phyloP scores from a whole-genome alignment of 1,140 invertebrate genomes.

The Phenacoccus solenopsis region DNA sequence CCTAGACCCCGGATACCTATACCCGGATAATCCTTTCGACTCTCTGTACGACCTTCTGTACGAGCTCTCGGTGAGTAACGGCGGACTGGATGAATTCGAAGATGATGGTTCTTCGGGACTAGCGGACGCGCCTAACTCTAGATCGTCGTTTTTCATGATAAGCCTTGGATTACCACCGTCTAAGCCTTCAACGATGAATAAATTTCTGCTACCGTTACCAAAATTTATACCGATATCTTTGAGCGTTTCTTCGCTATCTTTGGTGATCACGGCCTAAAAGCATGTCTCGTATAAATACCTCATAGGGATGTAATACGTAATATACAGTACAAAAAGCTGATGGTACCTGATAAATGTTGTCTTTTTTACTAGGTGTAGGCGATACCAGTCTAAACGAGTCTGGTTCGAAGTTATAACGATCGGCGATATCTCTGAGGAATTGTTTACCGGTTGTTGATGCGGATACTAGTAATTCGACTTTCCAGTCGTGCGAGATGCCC shows the following conservation, averaged over 20 bases:
- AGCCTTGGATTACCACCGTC: neutral
- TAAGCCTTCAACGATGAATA: constrained; percentile 6
- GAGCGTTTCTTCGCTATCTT: neutral
- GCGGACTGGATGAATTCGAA: neutral
- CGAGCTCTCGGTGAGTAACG: neutral
- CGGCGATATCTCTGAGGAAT: neutral
- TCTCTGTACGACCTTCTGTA: too few species aligned
- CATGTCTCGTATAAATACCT: neutral
- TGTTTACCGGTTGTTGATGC: neutral
- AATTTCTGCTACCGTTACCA: neutral
- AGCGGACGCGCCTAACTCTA: neutral
- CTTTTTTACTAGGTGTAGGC: neutral
- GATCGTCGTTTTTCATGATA: neutral
- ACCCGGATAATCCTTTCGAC: too few species aligned
- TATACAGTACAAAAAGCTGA: too few species aligned
- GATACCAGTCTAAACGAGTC: neutral
- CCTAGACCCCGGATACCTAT: neutral
- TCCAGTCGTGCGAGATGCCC: neutral
- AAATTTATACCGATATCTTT: neutral
- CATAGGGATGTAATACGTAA: neutral
- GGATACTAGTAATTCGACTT: neutral
- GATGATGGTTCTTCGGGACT: constrained; percentile 4
- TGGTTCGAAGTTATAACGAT: neutral
- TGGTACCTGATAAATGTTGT: neutral
- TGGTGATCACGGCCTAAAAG: neutral